A percentile compares a stretch with the other conserved stretches of the same genome.
phyloP scores from a whole-genome alignment of 2,113 vertebrate genomes.

The Herpailurus yagouaroundi region DNA sequence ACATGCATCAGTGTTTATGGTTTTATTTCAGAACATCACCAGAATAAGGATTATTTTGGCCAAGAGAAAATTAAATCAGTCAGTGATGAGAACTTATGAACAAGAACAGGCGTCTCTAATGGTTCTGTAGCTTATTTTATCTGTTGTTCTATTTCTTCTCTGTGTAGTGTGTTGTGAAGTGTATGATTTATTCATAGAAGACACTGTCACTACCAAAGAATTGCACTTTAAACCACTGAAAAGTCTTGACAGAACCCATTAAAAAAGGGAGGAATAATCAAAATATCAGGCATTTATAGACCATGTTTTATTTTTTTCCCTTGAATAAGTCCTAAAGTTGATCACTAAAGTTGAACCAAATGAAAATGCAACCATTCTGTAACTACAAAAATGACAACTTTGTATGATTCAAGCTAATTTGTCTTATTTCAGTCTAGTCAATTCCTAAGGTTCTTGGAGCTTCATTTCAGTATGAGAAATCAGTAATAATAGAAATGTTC shows the following conservation, averaged over 20 bases:
- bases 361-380: constrained; percentile 39
- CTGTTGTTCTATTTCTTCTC: constrained; percentile 74
- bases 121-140: constrained; percentile 75
- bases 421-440: constrained; percentile 34
- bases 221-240: constrained; percentile 73
- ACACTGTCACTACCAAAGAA: constrained; percentile 64
- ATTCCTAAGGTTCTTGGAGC: constrained; percentile 33
- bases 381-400: neutral
- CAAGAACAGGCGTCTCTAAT: constrained; percentile 76
- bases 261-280: constrained; percentile 71
- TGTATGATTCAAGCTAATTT: neutral
- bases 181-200: constrained; percentile 84
- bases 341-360: constrained; percentile 44
- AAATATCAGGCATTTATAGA: constrained; percentile 75
- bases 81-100: constrained; percentile 75
- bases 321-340: constrained; percentile 48
- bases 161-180: constrained; percentile 71
- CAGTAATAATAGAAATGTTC: constrained; percentile 29
- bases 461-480: neutral
- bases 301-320: constrained; percentile 71
- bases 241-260: constrained; percentile 79
- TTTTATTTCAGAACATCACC: constrained; percentile 64
- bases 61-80: constrained; percentile 81
- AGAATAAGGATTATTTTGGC: constrained; percentile 61
- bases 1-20: constrained; percentile 55